Conservation (phyloP, 2,797 vertebrate species). For the Onychomys leucogaster region DNA sequence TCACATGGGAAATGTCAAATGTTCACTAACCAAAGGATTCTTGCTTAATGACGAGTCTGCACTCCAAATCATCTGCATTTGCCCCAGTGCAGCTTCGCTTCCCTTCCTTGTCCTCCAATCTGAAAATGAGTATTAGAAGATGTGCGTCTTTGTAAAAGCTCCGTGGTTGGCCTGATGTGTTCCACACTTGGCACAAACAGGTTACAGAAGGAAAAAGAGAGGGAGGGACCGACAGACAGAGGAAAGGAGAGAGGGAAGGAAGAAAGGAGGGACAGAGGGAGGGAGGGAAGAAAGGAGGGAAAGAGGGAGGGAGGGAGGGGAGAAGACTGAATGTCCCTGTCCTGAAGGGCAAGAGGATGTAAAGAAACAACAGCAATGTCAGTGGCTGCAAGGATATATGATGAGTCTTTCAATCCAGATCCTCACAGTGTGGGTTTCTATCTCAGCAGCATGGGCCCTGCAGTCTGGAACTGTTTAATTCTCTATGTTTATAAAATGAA, state of each 20-base stretch:
- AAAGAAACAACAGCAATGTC: not conserved
- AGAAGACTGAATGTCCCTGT: not conserved
- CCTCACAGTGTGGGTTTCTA: not conserved
- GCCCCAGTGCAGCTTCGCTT: not conserved
- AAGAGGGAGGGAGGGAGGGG: no score
- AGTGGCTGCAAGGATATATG: not conserved
- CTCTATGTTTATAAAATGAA: not conserved
- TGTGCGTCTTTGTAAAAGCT: not conserved
- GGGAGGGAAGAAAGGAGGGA: no score
- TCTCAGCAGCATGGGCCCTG: not conserved
- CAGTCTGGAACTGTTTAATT: not conserved
- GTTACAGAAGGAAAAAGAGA: not conserved
- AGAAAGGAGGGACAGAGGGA: not conserved
- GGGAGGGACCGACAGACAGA: not conserved
- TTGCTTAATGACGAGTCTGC: not conserved
- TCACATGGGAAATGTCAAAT: not conserved
- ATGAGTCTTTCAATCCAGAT: not conserved
- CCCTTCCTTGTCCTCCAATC: not conserved
- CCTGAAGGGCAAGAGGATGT: not conserved
- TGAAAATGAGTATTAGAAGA: not conserved
- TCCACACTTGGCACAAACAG: not conserved
- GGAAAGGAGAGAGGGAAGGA: not conserved
- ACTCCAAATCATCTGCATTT: not conserved
- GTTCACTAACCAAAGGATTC: not conserved
- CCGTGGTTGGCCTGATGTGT: not conserved